A percentile compares a stretch with the other conserved stretches of the same genome.
phyloP scores from a whole-genome alignment of 2,797 vertebrate species.

The Acipenser ruthenus region DNA sequence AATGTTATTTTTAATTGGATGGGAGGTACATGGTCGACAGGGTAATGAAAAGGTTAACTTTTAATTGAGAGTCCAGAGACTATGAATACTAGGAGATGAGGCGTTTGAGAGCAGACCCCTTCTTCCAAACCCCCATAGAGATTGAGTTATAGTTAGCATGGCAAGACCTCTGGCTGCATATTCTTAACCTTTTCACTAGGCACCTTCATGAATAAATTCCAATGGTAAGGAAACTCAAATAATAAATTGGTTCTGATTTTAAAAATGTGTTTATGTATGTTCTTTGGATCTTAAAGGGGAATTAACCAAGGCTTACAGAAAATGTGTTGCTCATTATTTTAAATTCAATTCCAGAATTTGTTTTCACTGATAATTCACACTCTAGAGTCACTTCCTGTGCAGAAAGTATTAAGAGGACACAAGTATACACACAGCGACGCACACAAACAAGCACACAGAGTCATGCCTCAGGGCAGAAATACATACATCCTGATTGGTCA shows the following conservation, averaged over 20 bases:
- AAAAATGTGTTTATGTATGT: slow-evolving; percentile 1
- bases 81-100: not conserved
- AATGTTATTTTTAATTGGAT: not conserved
- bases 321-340: not conserved
- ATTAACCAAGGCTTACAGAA: slow-evolving; percentile 12
- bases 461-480: not conserved
- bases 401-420: not conserved
- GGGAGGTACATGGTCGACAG: not conserved
- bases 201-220: not conserved
- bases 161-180: not conserved
- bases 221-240: not conserved
- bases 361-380: slow-evolving; percentile 12
- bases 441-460: not conserved
- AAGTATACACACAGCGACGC: too few relatives aligned
- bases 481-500: slow-evolving; percentile 68
- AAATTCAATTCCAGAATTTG: too few relatives aligned
- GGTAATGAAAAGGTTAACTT: slow-evolving; percentile 5
- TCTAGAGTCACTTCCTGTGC: slow-evolving; percentile 13
- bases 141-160: not conserved
- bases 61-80: slow-evolving; percentile 4
- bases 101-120: not conserved
- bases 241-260: slow-evolving; percentile 6
- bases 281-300: not conserved
- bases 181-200: not conserved
- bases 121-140: not conserved